Base-by-base conservation (phyloP, 2,113 vertebrate species). In the Bufo gargarizans region DNA sequence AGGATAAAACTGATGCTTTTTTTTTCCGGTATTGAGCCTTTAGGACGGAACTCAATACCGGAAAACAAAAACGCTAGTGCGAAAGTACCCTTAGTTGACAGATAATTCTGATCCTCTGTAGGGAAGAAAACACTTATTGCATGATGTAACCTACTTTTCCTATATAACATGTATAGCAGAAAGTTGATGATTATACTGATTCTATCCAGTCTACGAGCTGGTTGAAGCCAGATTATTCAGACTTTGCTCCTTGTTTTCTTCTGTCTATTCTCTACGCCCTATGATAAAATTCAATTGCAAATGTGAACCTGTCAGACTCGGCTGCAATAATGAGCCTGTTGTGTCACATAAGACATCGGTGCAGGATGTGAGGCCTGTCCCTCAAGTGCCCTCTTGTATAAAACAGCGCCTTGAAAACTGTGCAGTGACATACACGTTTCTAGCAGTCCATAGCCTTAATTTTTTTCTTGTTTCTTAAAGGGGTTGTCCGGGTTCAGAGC, bases 161-260 rank as follows among this genome's bases (percentile, higher is more conserved):
- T 47, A 61, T 61, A 81, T 58, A 59, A 20, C 16, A 82, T n/a
- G 80, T 76, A 77, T 78, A 78, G 85, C 45, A 55, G 69, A 13
- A 63, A 86, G 77, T 63, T 61, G 79, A 61, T 86, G 61, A 86
- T 83, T 61, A 77, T 45, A 53, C 58, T 45, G 22, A 43, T 77
- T 11, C 4, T 55, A 88, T 88, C 80, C 71, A 83, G 79, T 22
- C 43, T 55, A 19, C 8, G 67, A 88, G 55, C 86, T 88, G 43
- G 86, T 45, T 88, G 67, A 83, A 65, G 56, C 86, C 71, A 83
- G 86, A 88, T 88, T 50, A 4, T 43, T 12, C 61, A 88, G 80
- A 88, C 79, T 88, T 83, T 88, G 79, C 47, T 53, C 71, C 55
- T 22, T 82, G 55, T 53, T 71, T 79, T 49, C 22, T 63, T 61